Evolutionary conservation across 2,113 vertebrate species (phyloP).

Genomic region (Aspidoscelis tigris): DNA sequence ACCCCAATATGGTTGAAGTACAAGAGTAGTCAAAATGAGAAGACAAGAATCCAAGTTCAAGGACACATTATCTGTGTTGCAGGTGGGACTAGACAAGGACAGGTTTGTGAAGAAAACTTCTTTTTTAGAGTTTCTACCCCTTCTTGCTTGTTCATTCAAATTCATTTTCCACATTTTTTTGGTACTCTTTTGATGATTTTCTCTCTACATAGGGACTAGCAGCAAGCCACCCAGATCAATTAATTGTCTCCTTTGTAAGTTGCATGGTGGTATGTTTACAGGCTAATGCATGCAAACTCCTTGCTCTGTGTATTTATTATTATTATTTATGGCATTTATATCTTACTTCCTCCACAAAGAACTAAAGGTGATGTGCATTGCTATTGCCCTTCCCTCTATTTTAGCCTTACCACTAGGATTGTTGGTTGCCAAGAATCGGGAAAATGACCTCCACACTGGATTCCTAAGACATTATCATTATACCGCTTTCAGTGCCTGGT

Average conservation of each 20-base stretch:
- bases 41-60: slow-evolving; percentile 8
- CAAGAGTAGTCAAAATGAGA: not conserved
- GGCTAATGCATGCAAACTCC: too few species aligned
- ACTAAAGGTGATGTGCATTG: too few species aligned
- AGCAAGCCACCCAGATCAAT: not conserved
- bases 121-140: not conserved
- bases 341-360: too few species aligned
- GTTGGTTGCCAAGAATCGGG: too few species aligned
- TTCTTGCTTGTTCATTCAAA: not conserved
- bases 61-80: not conserved
- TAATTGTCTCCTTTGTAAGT: not conserved
- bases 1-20: not conserved
- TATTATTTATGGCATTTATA: too few species aligned
- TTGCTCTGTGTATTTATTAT: too few species aligned
- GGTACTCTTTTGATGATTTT: not conserved
- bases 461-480: too few species aligned
- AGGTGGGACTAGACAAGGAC: not conserved
- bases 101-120: not conserved
- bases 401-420: too few species aligned
- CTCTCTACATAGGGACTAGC: not conserved
- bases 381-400: too few species aligned
- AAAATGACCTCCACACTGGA: too few species aligned
- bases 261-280: not conserved
- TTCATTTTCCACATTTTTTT: not conserved
- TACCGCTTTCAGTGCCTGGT: too few species aligned